A percentile compares a stretch with the other conserved stretches of the same genome.
These are phyloP conservation scores for Carterocephalus palaemon DNA, from an alignment of 2,888 invertebrate species.

Conservation along the genomic window DNA sequence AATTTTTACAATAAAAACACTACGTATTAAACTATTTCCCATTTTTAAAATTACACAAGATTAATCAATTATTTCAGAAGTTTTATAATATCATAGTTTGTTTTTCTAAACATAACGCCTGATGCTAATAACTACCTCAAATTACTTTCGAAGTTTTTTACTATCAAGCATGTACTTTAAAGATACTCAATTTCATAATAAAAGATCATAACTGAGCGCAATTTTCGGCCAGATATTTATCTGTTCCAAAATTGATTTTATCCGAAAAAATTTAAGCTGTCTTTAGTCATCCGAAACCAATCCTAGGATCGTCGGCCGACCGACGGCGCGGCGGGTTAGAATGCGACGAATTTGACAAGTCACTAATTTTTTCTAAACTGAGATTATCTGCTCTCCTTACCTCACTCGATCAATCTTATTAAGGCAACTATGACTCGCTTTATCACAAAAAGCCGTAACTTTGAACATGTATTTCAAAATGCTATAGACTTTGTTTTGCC, in stretches of 20 bases:
- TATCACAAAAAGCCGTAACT: constrained; percentile 36
- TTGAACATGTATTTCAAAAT: not conserved
- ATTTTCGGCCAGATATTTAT: constrained; percentile 5
- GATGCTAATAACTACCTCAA: no score
- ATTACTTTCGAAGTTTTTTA: no score
- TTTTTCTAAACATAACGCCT: no score
- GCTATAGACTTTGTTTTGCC: constrained; percentile 33
- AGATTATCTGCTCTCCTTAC: constrained; percentile 75
- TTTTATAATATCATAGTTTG: no score
- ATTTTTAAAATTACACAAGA: no score
- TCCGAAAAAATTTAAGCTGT: constrained; percentile 36
- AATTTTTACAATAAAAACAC: no score
- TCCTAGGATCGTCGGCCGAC: constrained; percentile 47
- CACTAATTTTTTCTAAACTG: constrained; percentile 67
- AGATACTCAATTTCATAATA: no score
- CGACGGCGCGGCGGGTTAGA: constrained; percentile 54
- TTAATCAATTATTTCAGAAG: no score
- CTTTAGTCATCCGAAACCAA: constrained; percentile 50
- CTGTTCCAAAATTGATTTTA: constrained; percentile 10
- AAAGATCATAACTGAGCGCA: no score
- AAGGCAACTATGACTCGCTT: constrained; percentile 52
- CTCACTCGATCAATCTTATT: constrained; percentile 79
- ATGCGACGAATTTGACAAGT: constrained; percentile 78
- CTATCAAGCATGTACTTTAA: no score
- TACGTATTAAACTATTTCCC: no score